Evolutionary conservation across 64 coral and sea anemone genomes (phyloP).

Genomic region (Pachyseris speciosa): DNA sequence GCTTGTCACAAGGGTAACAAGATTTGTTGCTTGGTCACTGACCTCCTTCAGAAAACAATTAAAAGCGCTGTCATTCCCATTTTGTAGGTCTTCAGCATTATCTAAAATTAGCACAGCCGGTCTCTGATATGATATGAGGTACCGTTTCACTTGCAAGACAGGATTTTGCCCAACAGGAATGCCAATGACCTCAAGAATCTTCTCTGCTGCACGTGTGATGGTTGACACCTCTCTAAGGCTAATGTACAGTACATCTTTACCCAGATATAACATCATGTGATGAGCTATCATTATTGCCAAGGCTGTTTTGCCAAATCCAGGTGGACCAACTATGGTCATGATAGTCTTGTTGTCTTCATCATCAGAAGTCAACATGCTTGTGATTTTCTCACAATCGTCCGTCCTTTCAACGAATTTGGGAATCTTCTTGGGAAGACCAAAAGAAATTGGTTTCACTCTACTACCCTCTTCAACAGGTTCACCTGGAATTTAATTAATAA

Average conservation of each 20-base stretch:
- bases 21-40: slow-evolving; percentile 6
- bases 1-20: slow-evolving; percentile 52
- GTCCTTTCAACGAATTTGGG: too few relatives aligned
- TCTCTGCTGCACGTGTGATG: not conserved
- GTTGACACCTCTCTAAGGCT: not conserved
- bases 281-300: not conserved
- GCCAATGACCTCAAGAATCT: slow-evolving; percentile 3
- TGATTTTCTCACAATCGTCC: too few relatives aligned
- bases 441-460: too few relatives aligned
- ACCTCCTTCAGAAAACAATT: slow-evolving; percentile 10
- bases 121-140: not conserved
- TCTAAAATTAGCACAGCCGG: slow-evolving; percentile 43
- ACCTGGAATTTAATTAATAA: too few relatives aligned
- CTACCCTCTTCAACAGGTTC: too few relatives aligned
- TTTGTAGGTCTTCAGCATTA: slow-evolving; percentile 70
- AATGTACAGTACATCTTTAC: slow-evolving; percentile 39
- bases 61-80: slow-evolving; percentile 2
- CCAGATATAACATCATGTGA: slow-evolving; percentile 3
- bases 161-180: not conserved
- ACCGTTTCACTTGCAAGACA: not conserved
- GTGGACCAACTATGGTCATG: slow-evolving; percentile 8
- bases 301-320: slow-evolving; percentile 39
- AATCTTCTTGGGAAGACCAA: too few relatives aligned
- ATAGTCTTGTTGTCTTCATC: not conserved
- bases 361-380: not conserved